phyloP scores from a whole-genome alignment of 1,140 invertebrate species.

The Lamellibrachia luymesi region DNA sequence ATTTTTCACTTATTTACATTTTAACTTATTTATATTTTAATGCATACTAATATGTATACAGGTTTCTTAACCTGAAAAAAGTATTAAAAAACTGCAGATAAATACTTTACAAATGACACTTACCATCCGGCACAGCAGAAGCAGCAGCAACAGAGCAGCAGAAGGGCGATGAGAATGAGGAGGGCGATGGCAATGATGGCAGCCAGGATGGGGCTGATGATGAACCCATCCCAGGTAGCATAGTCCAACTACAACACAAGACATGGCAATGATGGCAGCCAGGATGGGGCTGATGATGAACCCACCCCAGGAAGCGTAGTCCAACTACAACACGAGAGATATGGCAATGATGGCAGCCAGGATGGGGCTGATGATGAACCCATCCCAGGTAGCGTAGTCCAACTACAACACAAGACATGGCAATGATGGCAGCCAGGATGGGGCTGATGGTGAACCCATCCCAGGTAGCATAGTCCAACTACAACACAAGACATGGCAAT shows the following conservation, averaged over 20 bases:
- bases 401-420: background rate
- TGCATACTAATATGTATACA: no score
- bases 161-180: background rate
- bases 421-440: background rate
- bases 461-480: background rate
- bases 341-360: no score
- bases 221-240: constrained; percentile 8
- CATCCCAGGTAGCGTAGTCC: no score
- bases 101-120: background rate
- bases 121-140: constrained; percentile 15
- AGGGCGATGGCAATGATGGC: constrained; percentile 8
- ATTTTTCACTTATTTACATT: no score
- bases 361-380: no score
- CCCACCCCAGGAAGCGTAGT: no score
- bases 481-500: background rate
- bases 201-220: background rate
- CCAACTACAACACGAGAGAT: no score
- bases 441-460: no score
- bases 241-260: background rate
- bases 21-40: no score
- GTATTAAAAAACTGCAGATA: no score
- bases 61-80: no score
- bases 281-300: no score
- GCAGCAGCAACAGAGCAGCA: constrained; percentile 9
- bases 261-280: background rate